These are phyloP conservation scores for Alectura lathami DNA, from an alignment of 2,113 vertebrate species.

Conservation along the genomic window DNA sequence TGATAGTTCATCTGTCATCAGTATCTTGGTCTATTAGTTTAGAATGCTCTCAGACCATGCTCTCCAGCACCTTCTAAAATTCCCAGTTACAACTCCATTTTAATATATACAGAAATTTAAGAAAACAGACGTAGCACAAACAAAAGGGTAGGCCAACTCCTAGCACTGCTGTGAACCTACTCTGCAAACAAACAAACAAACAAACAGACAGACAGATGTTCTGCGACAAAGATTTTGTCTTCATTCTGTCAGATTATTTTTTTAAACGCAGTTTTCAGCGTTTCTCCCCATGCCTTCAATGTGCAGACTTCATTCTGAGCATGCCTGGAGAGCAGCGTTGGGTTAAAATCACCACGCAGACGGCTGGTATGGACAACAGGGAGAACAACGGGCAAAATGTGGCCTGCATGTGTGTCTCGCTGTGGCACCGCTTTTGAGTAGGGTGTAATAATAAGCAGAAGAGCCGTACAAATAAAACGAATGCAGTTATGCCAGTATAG, in stretches of 20 bases:
- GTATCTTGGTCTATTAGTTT: background rate
- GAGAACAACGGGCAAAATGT: background rate
- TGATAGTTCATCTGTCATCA: background rate
- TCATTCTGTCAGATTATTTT: background rate
- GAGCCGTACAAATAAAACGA: background rate
- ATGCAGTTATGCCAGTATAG: background rate
- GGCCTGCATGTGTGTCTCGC: background rate
- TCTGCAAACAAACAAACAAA: background rate
- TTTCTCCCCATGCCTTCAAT: background rate
- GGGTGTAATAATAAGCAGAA: background rate
- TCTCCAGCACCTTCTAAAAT: background rate
- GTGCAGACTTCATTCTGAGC: background rate
- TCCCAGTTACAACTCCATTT: background rate
- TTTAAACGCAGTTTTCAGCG: background rate
- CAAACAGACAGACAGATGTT: background rate
- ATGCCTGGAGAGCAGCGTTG: background rate
- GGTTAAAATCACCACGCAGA: background rate
- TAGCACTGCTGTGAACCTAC: background rate
- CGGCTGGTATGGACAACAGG: background rate
- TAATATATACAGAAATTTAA: background rate
- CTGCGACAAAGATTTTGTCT: background rate
- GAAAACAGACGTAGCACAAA: background rate
- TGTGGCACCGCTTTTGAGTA: constrained; percentile 21
- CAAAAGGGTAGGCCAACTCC: background rate
- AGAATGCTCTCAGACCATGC: background rate